Conservation (phyloP, 2,797 vertebrate species). For the Cryptoblepharus egeriae region DNA sequence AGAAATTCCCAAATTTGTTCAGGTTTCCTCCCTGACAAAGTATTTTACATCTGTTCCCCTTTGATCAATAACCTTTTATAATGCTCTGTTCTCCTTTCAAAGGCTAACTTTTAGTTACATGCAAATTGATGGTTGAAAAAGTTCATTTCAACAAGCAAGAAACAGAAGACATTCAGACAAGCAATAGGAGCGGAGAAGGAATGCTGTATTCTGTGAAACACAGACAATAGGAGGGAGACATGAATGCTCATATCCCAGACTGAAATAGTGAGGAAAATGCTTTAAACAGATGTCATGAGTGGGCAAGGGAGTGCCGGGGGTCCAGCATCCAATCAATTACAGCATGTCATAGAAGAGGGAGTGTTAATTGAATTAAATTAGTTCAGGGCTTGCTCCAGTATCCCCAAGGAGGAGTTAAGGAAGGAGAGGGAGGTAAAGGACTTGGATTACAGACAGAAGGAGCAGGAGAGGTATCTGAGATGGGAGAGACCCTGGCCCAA, state of each 20-base stretch:
- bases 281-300: constrained; percentile 29
- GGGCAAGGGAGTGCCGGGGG: neutral
- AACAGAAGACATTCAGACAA: neutral
- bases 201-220: neutral
- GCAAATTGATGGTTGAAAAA: neutral
- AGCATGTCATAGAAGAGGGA: constrained; percentile 4
- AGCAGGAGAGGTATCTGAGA: neutral
- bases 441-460: neutral
- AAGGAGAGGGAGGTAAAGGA: constrained; percentile 19
- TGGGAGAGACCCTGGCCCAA: neutral
- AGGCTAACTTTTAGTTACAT: neutral
- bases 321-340: constrained; percentile 18
- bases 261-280: neutral
- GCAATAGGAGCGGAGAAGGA: neutral
- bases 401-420: constrained; percentile 26
- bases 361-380: constrained; percentile 49
- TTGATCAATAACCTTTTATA: neutral
- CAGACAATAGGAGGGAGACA: neutral
- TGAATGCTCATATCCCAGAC: neutral
- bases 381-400: constrained; percentile 31
- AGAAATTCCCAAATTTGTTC: neutral
- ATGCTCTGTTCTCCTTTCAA: neutral
- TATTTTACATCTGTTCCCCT: neutral
- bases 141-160: neutral
- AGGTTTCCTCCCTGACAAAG: neutral